Base-by-base conservation (phyloP, 2,113 vertebrate genomes). In the Chlorodrepanis virens region DNA sequence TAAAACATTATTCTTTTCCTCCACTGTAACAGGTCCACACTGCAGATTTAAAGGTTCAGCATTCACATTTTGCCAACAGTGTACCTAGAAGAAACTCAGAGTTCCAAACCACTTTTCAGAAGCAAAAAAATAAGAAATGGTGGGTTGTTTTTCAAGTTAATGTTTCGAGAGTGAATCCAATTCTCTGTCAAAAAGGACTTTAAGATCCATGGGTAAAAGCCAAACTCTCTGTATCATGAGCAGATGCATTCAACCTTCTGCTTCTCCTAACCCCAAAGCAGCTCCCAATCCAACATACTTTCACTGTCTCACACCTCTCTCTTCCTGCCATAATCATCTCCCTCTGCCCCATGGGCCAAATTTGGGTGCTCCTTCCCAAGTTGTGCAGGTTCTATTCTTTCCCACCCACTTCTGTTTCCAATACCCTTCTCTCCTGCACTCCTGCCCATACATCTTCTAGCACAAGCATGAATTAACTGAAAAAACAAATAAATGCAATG, bases 191-290 rank as follows among this genome's bases (percentile, higher is more conserved):
- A 59, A 94, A 81, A 45, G 65, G 12, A 37, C 39, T 86, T 93
- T 64, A 67, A 87, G 52, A 71, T n/a, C 44, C 4, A 25, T 61
- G 53, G 25, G n/a, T 85, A 72, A 91, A 96, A 87, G 57, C 83
- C 83, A 83, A 76, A 50, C 29, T 39, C 18, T 49, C 28, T 35
- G 54, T 25, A 83, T n/a, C 54, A 61, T n/a, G 52, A 94, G 61
- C 69, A 96, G 78, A 94, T 84, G 82, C 44, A 72, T 49, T 25
- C 70, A 91, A 67, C 84, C 65, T 94, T 75, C 92, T 96, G 81
- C 84, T 93, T 75, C 70, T 89, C 52, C 53, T 75, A 64, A 89
- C 21, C 65, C 52, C 70, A 93, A 35, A 79, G 49, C 9, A 59
- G 29, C 17, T 94, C 70, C 70, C 40, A 71, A 64, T 40, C 61